Percentiles rank a stretch among this genome's conserved stretches.
Evolutionary conservation across 2,888 invertebrate genomes (phyloP).

Genomic region (Gymnosoma rotundatum): DNA sequence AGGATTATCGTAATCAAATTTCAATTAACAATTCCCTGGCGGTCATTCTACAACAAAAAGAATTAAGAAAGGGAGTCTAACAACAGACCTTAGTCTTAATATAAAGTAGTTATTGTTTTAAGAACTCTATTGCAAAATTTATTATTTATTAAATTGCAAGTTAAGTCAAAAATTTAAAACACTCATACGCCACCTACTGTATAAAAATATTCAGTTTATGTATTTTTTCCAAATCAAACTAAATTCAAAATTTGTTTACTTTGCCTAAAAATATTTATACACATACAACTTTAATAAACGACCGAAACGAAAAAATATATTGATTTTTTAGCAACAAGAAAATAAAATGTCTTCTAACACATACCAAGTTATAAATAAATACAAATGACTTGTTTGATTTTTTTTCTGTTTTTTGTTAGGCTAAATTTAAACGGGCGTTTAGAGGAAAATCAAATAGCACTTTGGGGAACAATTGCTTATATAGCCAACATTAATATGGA

Average conservation of each 20-base stretch:
- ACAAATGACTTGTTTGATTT: conserved; percentile 46
- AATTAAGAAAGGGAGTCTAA: too few species aligned
- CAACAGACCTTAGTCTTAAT: too few species aligned
- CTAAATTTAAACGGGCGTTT: conserved; percentile 14
- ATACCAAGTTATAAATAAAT: background rate
- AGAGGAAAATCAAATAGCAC: conserved; percentile 35
- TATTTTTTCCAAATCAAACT: too few species aligned
- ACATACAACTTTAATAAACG: background rate
- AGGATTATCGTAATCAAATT: too few species aligned
- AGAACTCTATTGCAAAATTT: too few species aligned
- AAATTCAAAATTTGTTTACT: background rate
- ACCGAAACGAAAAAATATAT: conserved; percentile 16
- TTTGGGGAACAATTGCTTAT: conserved; percentile 56
- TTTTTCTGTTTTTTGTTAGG: background rate
- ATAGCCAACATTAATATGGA: conserved; percentile 22
- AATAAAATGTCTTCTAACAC: background rate
- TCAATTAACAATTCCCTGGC: too few species aligned
- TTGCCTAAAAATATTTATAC: background rate
- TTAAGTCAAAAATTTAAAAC: background rate
- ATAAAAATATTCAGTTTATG: too few species aligned
- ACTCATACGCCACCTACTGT: conserved; percentile 10
- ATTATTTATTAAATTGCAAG: background rate
- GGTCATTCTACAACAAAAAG: too few species aligned
- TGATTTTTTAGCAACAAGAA: conserved; percentile 7
- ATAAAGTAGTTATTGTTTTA: too few species aligned